Evolutionary conservation across 2,113 vertebrate species (phyloP).

Genomic region (Callospermophilus lateralis): DNA sequence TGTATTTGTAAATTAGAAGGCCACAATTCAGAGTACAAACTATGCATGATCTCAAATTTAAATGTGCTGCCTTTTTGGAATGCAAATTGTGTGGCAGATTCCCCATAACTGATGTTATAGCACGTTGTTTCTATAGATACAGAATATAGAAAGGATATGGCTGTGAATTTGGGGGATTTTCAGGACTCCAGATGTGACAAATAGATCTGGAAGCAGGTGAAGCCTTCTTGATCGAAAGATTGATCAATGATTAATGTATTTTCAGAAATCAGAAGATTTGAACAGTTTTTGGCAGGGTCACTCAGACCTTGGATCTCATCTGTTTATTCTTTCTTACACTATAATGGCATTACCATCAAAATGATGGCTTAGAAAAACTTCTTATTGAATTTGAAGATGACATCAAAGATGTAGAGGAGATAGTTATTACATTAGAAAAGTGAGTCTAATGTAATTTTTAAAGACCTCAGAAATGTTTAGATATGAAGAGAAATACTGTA

Average conservation of each 20-base stretch:
- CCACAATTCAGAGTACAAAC: background rate
- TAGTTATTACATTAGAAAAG: background rate
- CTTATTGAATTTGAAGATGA: background rate
- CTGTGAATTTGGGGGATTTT: background rate
- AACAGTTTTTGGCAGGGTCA: background rate
- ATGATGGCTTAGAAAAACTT: background rate
- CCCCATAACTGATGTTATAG: background rate
- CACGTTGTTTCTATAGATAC: background rate
- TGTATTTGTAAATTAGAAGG: background rate
- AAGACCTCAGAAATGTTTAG: background rate
- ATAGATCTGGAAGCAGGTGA: background rate
- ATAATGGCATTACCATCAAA: background rate
- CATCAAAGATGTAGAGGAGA: background rate
- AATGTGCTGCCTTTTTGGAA: background rate
- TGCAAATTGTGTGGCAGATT: background rate
- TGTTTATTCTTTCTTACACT: background rate
- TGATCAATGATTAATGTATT: background rate
- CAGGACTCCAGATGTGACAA: background rate
- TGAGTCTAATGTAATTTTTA: conserved; percentile 11
- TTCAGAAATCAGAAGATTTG: background rate
- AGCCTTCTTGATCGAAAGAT: background rate
- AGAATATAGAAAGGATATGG: background rate
- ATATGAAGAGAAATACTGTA: background rate
- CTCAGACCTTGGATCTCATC: background rate
- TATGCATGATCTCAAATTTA: background rate